A percentile compares a stretch with the other conserved stretches of the same genome.
Conservation (phyloP, 2,888 invertebrate genomes). For the Andrena bucephala region DNA sequence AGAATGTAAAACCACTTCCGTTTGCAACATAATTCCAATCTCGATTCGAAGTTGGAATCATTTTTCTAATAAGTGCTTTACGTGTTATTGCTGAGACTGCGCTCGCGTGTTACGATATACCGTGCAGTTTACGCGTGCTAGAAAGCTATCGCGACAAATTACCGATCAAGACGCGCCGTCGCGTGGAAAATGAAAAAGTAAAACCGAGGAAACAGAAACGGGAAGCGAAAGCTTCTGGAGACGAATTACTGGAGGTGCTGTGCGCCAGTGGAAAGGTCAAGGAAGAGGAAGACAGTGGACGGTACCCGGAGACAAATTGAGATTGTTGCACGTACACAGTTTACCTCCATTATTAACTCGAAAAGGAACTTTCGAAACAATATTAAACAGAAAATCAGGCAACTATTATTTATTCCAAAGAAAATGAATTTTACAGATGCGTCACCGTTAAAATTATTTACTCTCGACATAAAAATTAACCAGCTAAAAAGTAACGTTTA, state of each 20-base stretch:
- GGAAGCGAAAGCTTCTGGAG: conserved; percentile 35
- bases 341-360: conserved; percentile 8
- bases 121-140: conserved; percentile 1
- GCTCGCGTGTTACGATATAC: background rate
- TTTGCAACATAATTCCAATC: too few species aligned
- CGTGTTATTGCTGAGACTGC: too few species aligned
- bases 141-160: conserved; percentile 56
- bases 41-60: too few species aligned
- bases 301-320: conserved; percentile 2
- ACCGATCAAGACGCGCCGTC: background rate
- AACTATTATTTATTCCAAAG: background rate
- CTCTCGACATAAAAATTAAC: too few species aligned
- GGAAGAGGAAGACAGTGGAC: conserved; percentile 17
- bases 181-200: conserved; percentile 22
- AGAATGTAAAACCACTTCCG: too few species aligned
- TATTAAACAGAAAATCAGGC: background rate
- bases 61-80: too few species aligned
- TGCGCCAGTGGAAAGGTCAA: conserved; percentile 32
- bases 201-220: background rate
- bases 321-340: conserved; percentile 22
- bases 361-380: background rate
- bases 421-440: background rate
- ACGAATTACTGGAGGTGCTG: conserved; percentile 22
- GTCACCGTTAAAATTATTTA: too few species aligned
- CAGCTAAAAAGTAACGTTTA: too few species aligned